These are phyloP conservation scores for Cosmopolites sordidus DNA, from an alignment of 2,888 invertebrate species.

Conservation along the genomic window DNA sequence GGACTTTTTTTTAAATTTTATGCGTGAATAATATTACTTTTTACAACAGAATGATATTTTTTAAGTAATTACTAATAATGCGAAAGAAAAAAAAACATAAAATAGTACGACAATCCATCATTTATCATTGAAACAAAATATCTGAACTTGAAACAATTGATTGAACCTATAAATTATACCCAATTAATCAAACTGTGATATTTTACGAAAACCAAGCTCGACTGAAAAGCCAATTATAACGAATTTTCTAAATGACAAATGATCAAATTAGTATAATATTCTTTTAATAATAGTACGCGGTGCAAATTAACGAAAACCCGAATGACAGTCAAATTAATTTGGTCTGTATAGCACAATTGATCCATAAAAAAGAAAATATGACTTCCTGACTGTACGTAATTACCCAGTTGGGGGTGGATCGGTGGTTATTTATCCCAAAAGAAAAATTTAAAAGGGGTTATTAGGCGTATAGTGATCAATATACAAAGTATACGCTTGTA, in stretches of 20 bases:
- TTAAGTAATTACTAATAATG: no score
- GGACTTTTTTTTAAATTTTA: no score
- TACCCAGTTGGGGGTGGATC: constrained; percentile 21
- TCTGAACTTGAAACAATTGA: constrained; percentile 26
- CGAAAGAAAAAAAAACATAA: no score
- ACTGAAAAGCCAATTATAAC: constrained; percentile 25
- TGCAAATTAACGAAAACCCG: constrained; percentile 36
- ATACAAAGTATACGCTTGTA: no score
- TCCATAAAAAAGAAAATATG: constrained; percentile 29
- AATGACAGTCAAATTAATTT: constrained; percentile 40
- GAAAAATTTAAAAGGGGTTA: constrained; percentile 21
- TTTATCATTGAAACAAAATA: no score
- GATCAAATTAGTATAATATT: constrained; percentile 41
- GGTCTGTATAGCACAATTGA: constrained; percentile 26
- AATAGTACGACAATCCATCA: no score
- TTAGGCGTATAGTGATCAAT: constrained; percentile 22
- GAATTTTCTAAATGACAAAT: constrained; percentile 39
- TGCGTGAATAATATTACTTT: no score
- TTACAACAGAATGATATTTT: no score
- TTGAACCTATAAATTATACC: constrained; percentile 31
- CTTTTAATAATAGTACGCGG: constrained; percentile 38
- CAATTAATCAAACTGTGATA: constrained; percentile 35
- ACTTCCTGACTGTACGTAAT: constrained; percentile 27
- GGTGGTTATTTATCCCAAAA: constrained; percentile 24
- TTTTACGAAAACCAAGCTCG: constrained; percentile 27